Evolutionary conservation across 2,113 vertebrate species (phyloP).

Genomic region (Suricata suricatta): DNA sequence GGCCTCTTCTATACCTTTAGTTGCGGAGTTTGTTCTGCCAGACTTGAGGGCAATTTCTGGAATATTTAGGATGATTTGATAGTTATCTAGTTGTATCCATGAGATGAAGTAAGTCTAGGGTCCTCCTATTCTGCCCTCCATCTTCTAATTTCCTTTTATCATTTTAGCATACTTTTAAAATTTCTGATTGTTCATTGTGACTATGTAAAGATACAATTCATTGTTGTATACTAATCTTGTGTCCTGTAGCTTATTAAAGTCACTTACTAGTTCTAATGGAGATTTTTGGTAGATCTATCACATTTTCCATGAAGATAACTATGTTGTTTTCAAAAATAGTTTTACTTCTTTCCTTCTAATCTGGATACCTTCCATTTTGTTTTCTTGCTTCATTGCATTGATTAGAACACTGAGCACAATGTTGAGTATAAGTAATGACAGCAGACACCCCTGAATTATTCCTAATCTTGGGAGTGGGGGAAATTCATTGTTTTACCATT

Average conservation of each 20-base stretch:
- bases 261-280: not conserved
- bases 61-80: too few relatives aligned
- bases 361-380: too few relatives aligned
- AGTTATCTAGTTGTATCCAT: too few relatives aligned
- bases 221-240: not conserved
- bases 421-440: not conserved
- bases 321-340: not conserved
- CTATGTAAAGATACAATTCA: not conserved
- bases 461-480: not conserved
- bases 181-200: not conserved
- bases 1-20: too few relatives aligned
- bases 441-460: not conserved
- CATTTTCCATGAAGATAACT: not conserved
- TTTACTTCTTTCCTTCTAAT: too few relatives aligned
- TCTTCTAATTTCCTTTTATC: too few relatives aligned
- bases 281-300: not conserved
- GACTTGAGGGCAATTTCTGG: too few relatives aligned
- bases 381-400: too few relatives aligned
- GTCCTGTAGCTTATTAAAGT: not conserved
- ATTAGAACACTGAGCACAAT: too few relatives aligned
- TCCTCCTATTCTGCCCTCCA: too few relatives aligned
- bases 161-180: not conserved
- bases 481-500: not conserved
- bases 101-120: too few relatives aligned
- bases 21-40: too few relatives aligned